Percentiles rank a stretch among this genome's conserved stretches.
Evolutionary conservation across 2,797 vertebrate species (phyloP).

Genomic region (Pseudocheirus occidentalis): DNA sequence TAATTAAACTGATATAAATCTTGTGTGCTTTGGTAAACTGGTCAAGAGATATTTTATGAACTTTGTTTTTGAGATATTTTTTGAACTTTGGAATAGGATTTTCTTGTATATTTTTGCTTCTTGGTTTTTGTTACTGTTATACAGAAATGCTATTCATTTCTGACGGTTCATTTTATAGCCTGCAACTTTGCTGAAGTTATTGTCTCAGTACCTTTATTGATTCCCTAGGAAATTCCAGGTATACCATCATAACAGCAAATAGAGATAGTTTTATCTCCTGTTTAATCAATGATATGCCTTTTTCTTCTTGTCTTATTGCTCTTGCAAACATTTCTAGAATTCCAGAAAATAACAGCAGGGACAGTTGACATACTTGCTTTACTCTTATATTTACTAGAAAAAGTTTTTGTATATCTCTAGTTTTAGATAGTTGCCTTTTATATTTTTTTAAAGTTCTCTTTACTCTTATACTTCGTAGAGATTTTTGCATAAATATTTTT

Average conservation of each 20-base stretch:
- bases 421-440: not conserved
- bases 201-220: not conserved
- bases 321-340: not conserved
- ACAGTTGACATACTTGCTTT: not conserved
- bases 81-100: not conserved
- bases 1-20: not conserved
- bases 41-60: not conserved
- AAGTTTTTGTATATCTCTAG: not conserved
- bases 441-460: too few species aligned
- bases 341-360: not conserved
- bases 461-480: too few species aligned
- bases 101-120: not conserved
- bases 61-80: too few species aligned
- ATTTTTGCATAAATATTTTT: too few species aligned
- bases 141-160: not conserved
- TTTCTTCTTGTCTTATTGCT: not conserved
- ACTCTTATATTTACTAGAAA: not conserved
- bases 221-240: not conserved
- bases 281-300: not conserved
- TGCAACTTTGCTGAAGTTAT: not conserved
- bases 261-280: not conserved
- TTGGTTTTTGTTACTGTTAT: not conserved
- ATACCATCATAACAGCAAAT: not conserved
- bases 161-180: not conserved
- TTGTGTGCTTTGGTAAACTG: not conserved